Evolutionary conservation across 2,797 vertebrate species (phyloP), one percentile per base, ranked within the genome.

Genomic region (Bucorvus abyssinicus): DNA sequence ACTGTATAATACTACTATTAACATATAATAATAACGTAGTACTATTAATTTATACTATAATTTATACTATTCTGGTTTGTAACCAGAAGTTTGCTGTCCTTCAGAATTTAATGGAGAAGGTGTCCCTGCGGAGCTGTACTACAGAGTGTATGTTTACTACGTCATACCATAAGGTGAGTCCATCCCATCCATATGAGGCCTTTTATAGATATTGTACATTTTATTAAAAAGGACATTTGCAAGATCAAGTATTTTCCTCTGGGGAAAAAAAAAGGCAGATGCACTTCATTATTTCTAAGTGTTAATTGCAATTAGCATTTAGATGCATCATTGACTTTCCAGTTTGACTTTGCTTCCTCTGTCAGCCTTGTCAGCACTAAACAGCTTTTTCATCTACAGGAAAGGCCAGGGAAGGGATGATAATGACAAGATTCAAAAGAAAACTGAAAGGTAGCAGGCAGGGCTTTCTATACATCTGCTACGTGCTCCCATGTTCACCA

Each of bases 361-460:
- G 78, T 84, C 57, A 81, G 32, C 55, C 13, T 63, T 70, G 23
- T 70, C 69, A 79, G 70, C 65, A 57, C 29, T 82, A 90, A 93
- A 76, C 61, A 92, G 94, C 57, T 84, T 80, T 94, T 89, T 84
- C 89, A 89, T 70, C 65, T 86, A 36, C 4, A 70, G 34, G 67
- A 64, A 75, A 78, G 23, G 49, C 32, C 38, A 21, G 34, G 34
- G 40, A 9, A 14, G 44, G 59, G 14, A 55, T 91, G 94, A 85
- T 96, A 97, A 94, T 75, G 80, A 96, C 29, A 68, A 80, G 90
- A 97, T 94, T 96, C 89, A 75, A 95, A 94, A 88, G 94, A 79
- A 71, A 15, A 10, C 61, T 84, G 59, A 92, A 40, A 40, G 38
- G 84, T 90, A 96, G 94, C 77, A 95, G 92, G 79, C 81, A 95